Conservation (phyloP, 2,113 vertebrate genomes). For the Mesembrinibis cayennensis region DNA sequence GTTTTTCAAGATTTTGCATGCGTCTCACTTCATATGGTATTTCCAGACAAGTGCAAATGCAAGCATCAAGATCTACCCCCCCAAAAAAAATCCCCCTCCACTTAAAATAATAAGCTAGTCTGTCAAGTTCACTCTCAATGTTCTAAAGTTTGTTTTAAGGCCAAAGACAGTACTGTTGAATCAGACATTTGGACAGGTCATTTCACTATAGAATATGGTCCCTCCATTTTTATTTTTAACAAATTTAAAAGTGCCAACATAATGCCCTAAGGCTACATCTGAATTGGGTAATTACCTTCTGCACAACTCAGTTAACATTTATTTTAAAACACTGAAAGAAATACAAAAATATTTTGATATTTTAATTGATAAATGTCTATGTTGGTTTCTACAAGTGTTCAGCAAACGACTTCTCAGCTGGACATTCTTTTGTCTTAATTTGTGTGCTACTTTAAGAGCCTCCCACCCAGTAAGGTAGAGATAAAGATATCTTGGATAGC, state of each 20-base stretch:
- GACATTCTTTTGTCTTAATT: neutral
- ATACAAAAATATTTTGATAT: neutral
- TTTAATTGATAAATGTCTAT: neutral
- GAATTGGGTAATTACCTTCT: neutral
- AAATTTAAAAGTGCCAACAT: neutral
- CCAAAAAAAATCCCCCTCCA: neutral
- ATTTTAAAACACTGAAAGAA: neutral
- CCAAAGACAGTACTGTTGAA: rapidly evolving
- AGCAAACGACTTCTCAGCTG: neutral
- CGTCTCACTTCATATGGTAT: neutral
- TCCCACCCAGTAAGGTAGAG: neutral
- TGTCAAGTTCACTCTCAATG: neutral
- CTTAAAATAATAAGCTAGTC: neutral
- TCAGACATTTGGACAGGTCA: neutral
- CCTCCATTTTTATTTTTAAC: neutral
- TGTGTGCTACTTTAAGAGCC: neutral
- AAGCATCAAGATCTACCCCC: neutral
- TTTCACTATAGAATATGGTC: neutral
- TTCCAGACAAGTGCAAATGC: neutral
- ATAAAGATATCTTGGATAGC: neutral
- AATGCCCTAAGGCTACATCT: neutral
- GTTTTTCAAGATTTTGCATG: rapidly evolving
- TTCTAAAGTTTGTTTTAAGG: neutral
- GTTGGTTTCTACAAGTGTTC: neutral
- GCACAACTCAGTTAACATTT: neutral